Evolutionary conservation across 35 echinoderm and acorn worm species (phyloP).

Genomic region (Stichopus chloronotus): DNA sequence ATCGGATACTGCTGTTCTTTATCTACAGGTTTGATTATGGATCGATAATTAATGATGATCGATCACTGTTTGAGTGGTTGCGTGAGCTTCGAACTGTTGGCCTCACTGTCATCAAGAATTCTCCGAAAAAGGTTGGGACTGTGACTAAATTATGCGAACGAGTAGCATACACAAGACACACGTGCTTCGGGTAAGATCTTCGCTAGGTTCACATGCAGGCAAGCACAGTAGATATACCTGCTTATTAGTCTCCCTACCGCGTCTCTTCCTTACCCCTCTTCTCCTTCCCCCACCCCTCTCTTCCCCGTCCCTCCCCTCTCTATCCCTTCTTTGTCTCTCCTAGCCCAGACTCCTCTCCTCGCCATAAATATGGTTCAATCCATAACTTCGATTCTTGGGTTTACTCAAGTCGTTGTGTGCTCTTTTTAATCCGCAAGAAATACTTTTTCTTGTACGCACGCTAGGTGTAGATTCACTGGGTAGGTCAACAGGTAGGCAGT

Average conservation of each 20-base stretch:
- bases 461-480: no score
- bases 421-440: no score
- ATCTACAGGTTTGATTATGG: constrained; percentile 59
- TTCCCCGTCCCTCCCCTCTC: background rate
- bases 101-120: constrained; percentile 61
- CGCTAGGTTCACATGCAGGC: background rate
- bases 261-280: background rate
- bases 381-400: no score
- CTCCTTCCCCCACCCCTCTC: background rate
- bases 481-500: no score
- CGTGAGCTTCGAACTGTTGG: constrained; percentile 58
- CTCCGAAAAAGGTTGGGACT: constrained; percentile 44
- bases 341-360: background rate
- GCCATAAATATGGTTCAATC: no score
- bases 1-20: background rate
- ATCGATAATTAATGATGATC: constrained; percentile 61
- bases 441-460: no score
- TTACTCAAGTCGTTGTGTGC: no score
- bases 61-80: constrained; percentile 60
- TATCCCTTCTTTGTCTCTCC: background rate
- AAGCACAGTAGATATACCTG: background rate
- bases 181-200: constrained; percentile 70
- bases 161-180: constrained; percentile 52
- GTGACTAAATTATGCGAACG: constrained; percentile 51
- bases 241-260: background rate